A percentile compares a stretch with the other conserved stretches of the same genome.
Evolutionary conservation across 2,797 vertebrate species (phyloP).

Genomic region (Vipera latastei): DNA sequence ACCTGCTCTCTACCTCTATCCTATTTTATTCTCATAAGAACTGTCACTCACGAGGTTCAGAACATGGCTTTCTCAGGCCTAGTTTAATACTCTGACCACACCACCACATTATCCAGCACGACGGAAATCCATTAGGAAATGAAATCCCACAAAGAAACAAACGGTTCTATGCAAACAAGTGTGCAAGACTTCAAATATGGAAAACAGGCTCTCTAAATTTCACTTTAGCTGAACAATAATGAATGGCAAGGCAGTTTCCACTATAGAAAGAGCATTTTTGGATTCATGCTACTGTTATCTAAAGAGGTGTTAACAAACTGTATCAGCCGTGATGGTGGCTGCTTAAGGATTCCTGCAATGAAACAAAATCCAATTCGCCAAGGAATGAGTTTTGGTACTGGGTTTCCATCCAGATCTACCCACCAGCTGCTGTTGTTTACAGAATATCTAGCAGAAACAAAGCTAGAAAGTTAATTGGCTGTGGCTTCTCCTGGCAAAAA

Average conservation of each 20-base stretch:
- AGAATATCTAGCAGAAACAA: not conserved
- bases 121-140: not conserved
- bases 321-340: not conserved
- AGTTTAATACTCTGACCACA: not conserved
- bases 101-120: not conserved
- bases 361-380: not conserved
- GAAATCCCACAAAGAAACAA: not conserved
- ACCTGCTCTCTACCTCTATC: not conserved
- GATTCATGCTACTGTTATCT: not conserved
- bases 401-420: slow-evolving; percentile 1
- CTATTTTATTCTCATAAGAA: not conserved
- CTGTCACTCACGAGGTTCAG: not conserved
- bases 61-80: not conserved
- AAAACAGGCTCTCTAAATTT: not conserved
- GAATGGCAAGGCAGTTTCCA: not conserved
- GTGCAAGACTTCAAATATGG: not conserved
- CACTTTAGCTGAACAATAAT: no score
- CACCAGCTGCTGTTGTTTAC: slow-evolving; percentile 17
- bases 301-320: not conserved
- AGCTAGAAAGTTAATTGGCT: slow-evolving; percentile 16
- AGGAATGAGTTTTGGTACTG: not conserved
- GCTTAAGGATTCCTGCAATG: not conserved
- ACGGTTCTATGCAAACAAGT: not conserved
- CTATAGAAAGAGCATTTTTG: not conserved
- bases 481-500: not conserved